Evolutionary conservation across 1,140 invertebrate species (phyloP), one percentile per base, ranked within the genome.

Genomic region (Procambarus clarkii): DNA sequence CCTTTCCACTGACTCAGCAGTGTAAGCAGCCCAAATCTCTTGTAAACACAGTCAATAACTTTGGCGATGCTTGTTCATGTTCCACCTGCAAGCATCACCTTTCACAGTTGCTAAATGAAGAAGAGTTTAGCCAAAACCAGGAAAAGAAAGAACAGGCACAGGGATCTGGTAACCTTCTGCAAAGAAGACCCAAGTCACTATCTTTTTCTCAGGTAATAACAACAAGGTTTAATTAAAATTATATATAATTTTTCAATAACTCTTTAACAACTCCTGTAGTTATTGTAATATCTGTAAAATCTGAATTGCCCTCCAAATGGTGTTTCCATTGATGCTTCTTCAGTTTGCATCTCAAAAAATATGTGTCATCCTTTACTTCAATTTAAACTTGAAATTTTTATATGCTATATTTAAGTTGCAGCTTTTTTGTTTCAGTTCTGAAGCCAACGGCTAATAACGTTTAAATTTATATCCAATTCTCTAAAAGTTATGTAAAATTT

Each of bases 101-200:
- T 3, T 4, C 58, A 34, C 81, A 83, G 60, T 4, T 83, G 9
- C 9, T 64, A 18, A 34, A n/a, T 46, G 34, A 69, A 45, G 69
- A 24, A 34, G 69, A 34, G 24, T 34, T 74, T 34, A 74, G 7
- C 7, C 4, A 74, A 0, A 74, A 34, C 34, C 81, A 69, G 2
- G 18, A 21, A 5, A 69, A 64, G 18, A 34, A 7, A 44, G 64
- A 83, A 45, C 13, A 64, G 45, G 2, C 81, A 83, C 81, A 83
- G 13, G 54, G 45, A 44, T 5, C 11, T 15, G 44, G 7, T 7
- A 13, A 45, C 18, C 13, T 44, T 44, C 50, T 69, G 15, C 24
- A 83, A 69, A 83, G 81, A 46, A 83, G 13, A 9, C 81, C 34
- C 21, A 83, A 83, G 15, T 83, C 81, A 64, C 81, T 69, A 54